Conservation (phyloP, 2,797 vertebrate genomes). For the Anomalospiza imberbis region DNA sequence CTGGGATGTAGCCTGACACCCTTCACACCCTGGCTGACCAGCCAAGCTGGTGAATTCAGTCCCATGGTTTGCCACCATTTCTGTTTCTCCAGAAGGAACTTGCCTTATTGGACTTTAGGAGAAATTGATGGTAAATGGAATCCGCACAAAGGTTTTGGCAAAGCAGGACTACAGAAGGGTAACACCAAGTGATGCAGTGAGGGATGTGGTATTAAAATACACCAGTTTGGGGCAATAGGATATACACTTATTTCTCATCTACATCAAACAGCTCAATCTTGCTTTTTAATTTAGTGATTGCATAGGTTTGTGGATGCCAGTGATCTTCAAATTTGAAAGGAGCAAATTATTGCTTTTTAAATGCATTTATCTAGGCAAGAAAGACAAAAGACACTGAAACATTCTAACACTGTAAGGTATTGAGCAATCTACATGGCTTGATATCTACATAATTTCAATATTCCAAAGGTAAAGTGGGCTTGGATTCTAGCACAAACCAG, state of each 20-base stretch:
- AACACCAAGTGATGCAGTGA: neutral
- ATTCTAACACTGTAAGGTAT: neutral
- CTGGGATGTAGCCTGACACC: neutral
- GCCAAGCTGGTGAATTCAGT: neutral
- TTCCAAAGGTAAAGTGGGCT: neutral
- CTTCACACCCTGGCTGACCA: neutral
- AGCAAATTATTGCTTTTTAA: neutral
- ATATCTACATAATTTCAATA: neutral
- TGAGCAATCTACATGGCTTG: neutral
- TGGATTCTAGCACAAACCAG: neutral
- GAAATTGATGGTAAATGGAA: neutral
- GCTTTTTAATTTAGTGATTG: neutral
- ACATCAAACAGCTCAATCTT: neutral
- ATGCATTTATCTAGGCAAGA: neutral
- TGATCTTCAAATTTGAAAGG: neutral
- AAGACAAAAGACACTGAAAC: neutral
- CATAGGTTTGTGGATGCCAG: neutral
- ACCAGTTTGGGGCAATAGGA: neutral
- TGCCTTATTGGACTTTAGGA: neutral
- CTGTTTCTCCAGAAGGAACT: neutral
- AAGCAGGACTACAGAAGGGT: neutral
- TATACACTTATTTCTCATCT: neutral
- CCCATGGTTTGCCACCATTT: neutral
- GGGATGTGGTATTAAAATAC: neutral
- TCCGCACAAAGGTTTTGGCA: rapidly evolving